phyloP scores from a whole-genome alignment of 1,140 invertebrate species.

The Daktulosphaira vitifoliae region DNA sequence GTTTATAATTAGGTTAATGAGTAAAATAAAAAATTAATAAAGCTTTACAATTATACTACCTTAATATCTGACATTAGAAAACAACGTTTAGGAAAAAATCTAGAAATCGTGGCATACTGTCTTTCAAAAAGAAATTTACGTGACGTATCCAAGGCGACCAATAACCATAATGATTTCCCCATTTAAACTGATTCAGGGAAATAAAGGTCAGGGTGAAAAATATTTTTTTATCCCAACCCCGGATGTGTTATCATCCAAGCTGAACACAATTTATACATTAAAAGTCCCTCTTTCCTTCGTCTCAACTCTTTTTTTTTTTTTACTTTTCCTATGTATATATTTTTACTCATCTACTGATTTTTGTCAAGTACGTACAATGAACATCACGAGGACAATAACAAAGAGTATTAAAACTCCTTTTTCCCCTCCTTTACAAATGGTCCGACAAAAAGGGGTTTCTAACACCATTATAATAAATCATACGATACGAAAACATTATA shows the following conservation, averaged over 20 bases:
- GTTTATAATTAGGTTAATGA: too few relatives aligned
- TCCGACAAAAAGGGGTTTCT: background rate
- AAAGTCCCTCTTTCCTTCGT: background rate
- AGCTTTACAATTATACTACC: too few relatives aligned
- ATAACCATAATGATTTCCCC: slow-evolving; percentile 1
- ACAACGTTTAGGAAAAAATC: too few relatives aligned
- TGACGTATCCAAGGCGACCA: slow-evolving; percentile 29
- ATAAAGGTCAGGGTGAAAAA: background rate
- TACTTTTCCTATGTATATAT: too few relatives aligned
- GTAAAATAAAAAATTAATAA: too few relatives aligned
- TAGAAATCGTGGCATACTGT: background rate
- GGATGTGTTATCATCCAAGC: background rate
- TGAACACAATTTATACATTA: slow-evolving; percentile 1
- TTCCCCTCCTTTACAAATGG: background rate
- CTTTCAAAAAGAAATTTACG: slow-evolving; percentile 10
- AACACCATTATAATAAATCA: background rate
- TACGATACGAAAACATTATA: slow-evolving; percentile 12
- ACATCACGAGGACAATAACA: background rate
- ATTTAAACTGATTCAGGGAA: background rate
- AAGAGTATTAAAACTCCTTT: slow-evolving; percentile 4
- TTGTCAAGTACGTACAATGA: background rate
- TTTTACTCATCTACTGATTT: too few relatives aligned
- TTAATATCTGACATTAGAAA: too few relatives aligned
- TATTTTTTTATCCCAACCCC: background rate
- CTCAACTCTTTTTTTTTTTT: too few relatives aligned